Conservation (phyloP, 2,113 vertebrate species). For the Colossoma macropomum region DNA sequence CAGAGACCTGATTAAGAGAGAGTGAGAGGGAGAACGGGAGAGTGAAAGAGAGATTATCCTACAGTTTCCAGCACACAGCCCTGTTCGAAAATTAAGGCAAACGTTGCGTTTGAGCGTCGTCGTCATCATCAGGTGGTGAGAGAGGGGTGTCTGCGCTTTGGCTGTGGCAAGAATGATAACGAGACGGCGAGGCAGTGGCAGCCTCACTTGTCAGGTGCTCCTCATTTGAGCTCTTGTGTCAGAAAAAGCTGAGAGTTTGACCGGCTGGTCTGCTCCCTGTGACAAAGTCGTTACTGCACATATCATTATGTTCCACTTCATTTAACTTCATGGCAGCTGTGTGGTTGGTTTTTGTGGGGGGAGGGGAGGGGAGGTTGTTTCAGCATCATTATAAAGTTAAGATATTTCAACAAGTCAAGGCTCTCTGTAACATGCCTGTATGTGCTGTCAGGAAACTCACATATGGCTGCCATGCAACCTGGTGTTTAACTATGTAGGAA, state of each 20-base stretch:
- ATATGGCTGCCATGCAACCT: not conserved
- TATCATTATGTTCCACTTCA: conserved; percentile 12
- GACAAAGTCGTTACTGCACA: not conserved
- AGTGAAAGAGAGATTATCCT: not conserved
- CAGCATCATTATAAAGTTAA: conserved; percentile 12
- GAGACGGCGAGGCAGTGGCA: conserved; percentile 24
- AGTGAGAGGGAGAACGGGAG: not conserved
- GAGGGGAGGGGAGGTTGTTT: not conserved
- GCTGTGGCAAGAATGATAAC: not conserved
- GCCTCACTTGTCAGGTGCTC: conserved; percentile 17
- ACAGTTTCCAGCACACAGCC: not conserved
- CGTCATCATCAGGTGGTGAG: conserved; percentile 15
- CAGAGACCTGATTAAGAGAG: conserved; percentile 64
- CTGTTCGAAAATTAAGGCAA: no score
- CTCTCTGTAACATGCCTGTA: not conserved
- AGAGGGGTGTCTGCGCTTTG: conserved; percentile 7
- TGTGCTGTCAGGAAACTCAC: not conserved
- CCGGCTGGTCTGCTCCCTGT: not conserved
- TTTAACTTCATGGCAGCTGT: conserved; percentile 12
- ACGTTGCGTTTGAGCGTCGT: conserved; percentile 31
- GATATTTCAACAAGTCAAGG: conserved; percentile 7
- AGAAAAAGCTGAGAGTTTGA: not conserved
- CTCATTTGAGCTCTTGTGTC: not conserved
- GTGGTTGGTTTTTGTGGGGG: not conserved
- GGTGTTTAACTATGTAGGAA: not conserved